Percentiles rank a stretch among this genome's conserved stretches.
phyloP scores from a whole-genome alignment of 2,888 invertebrate genomes.

The Drosophila siamana region DNA sequence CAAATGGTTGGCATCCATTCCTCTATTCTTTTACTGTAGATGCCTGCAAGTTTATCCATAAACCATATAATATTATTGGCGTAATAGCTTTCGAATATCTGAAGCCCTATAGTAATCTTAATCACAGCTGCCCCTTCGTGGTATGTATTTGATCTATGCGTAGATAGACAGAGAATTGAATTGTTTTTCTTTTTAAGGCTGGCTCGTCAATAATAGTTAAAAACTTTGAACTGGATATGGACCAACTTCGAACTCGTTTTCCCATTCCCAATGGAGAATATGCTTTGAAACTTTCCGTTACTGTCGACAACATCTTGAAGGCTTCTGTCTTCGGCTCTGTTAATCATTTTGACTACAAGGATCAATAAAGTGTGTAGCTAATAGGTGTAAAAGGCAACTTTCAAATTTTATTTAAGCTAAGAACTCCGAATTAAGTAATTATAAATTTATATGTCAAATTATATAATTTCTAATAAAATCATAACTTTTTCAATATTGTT shows the following conservation, averaged over 20 bases:
- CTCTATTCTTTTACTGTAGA: slow-evolving; percentile 15
- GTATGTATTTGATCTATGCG: background rate
- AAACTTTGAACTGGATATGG: slow-evolving; percentile 16
- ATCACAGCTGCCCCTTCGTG: slow-evolving; percentile 21
- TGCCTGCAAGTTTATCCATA: background rate
- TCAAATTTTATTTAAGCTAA: too few species aligned
- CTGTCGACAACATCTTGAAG: fast-evolving
- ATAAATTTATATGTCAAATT: too few species aligned
- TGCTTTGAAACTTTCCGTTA: background rate
- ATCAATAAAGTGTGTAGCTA: too few species aligned
- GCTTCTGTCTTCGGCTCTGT: slow-evolving; percentile 1
- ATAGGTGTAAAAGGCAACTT: too few species aligned
- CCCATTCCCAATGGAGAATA: slow-evolving; percentile 35
- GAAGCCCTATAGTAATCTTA: slow-evolving; percentile 11
- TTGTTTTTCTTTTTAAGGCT: background rate
- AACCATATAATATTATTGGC: background rate
- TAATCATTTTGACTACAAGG: slow-evolving; percentile 17
- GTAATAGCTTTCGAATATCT: slow-evolving; percentile 3
- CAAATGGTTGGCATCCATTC: slow-evolving; percentile 36
- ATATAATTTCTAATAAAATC: too few species aligned
- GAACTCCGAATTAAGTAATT: too few species aligned
- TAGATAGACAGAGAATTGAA: background rate
- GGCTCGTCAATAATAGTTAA: background rate
- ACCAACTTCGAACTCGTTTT: slow-evolving; percentile 1
- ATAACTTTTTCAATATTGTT: too few species aligned